These are phyloP conservation scores for Bombus superbus DNA, from an alignment of 1,140 invertebrate genomes.

Conservation along the genomic window DNA sequence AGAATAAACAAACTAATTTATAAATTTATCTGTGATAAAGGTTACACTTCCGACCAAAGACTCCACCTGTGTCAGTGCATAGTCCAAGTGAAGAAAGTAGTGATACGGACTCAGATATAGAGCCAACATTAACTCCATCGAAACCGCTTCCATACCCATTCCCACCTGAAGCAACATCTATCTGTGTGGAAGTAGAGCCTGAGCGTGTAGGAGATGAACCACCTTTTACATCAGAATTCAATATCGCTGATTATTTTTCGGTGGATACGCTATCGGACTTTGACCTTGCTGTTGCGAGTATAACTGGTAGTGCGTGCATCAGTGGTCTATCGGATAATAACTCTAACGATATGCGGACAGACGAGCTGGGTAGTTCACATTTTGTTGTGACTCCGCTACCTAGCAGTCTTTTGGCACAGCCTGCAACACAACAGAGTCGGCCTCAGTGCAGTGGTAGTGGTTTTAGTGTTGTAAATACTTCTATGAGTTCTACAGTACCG, in stretches of 20 bases:
- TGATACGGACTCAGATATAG: constrained; percentile 73
- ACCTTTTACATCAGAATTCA: constrained; percentile 80
- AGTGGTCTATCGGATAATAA: constrained; percentile 63
- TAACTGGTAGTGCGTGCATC: constrained; percentile 55
- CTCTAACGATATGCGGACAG: constrained; percentile 72
- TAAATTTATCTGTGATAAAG: constrained; percentile 74
- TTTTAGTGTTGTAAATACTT: constrained; percentile 77
- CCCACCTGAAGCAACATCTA: constrained; percentile 79
- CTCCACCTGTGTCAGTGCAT: constrained; percentile 82
- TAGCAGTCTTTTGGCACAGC: constrained; percentile 68
- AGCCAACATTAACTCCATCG: constrained; percentile 57
- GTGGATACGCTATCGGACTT: constrained; percentile 75
- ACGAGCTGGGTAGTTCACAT: constrained; percentile 77
- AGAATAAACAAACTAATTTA: neutral
- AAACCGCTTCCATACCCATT: constrained; percentile 77
- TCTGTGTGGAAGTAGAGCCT: constrained; percentile 79
- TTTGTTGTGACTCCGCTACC: constrained; percentile 73
- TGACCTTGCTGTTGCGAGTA: constrained; percentile 67
- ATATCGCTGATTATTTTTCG: constrained; percentile 80
- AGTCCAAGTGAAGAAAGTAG: constrained; percentile 74
- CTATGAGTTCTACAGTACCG: constrained; percentile 59
- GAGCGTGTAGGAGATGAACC: constrained; percentile 76
- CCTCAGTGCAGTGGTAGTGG: constrained; percentile 78
- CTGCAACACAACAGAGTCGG: constrained; percentile 62
- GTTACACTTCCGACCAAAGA: constrained; percentile 91